Percentiles rank a stretch among this genome's conserved stretches.
phyloP scores from a whole-genome alignment of 2,113 vertebrate genomes.

The Hippotragus niger region DNA sequence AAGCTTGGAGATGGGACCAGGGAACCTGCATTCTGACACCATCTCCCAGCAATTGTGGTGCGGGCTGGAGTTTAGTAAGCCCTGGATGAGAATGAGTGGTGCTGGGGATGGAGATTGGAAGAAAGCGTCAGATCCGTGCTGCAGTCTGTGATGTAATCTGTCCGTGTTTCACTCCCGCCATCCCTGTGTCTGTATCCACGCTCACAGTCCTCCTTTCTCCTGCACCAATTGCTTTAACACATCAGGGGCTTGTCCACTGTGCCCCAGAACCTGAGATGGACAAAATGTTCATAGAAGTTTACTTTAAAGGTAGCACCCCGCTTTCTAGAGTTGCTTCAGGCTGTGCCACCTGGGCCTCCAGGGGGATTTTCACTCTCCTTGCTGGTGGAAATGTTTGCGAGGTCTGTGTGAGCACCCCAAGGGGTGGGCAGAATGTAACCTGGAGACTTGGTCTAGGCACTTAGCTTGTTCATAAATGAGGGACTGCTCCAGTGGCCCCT shows the following conservation, averaged over 20 bases:
- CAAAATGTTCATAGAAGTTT: neutral
- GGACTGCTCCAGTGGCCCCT: neutral
- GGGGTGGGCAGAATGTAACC: neutral
- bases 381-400: neutral
- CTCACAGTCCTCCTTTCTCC: neutral
- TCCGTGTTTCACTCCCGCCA: neutral
- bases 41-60: neutral
- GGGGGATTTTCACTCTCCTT: neutral
- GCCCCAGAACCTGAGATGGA: neutral
- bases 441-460: neutral
- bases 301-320: neutral
- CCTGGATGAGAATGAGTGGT: neutral
- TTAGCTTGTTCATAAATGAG: neutral
- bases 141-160: accelerated
- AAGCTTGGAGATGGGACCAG: neutral
- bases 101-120: neutral
- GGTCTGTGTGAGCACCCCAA: neutral
- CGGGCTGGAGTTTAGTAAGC: neutral
- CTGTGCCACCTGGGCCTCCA: neutral
- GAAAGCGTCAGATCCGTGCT: neutral
- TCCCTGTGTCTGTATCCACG: neutral
- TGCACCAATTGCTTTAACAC: neutral
- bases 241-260: neutral
- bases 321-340: neutral
- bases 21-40: neutral